Percentiles rank a stretch among this genome's conserved stretches.
Evolutionary conservation across 2,888 invertebrate species (phyloP).

Genomic region (Harpalus rufipes): DNA sequence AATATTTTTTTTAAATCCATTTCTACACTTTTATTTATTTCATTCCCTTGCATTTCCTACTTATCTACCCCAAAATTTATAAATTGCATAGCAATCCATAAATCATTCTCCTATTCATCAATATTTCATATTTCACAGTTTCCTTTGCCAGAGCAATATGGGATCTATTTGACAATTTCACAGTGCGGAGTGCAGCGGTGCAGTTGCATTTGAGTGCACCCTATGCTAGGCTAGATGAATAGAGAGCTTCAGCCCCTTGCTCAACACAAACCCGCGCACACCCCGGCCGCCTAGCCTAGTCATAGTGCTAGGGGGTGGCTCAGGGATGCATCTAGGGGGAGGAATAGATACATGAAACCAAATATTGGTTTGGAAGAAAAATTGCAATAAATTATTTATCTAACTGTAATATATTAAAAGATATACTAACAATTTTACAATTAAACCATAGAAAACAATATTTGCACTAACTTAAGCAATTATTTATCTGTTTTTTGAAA

Average conservation of each 20-base stretch:
- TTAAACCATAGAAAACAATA: too few species aligned
- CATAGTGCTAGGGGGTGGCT: constrained; percentile 49
- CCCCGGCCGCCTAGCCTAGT: constrained; percentile 39
- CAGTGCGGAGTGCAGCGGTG: constrained; percentile 11
- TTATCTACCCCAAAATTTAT: neutral
- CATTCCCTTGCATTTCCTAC: too few species aligned
- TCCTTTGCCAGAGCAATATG: neutral
- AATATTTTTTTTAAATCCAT: too few species aligned
- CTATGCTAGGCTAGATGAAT: constrained; percentile 34
- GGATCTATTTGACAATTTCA: constrained; percentile 26
- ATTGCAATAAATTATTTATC: too few species aligned
- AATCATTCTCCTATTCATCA: neutral
- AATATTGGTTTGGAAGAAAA: too few species aligned
- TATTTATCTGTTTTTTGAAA: too few species aligned
- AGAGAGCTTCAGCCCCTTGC: constrained; percentile 22
- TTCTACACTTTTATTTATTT: too few species aligned
- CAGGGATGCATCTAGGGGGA: constrained; percentile 46
- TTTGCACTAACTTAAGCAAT: too few species aligned
- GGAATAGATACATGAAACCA: neutral
- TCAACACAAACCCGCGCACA: constrained; percentile 19
- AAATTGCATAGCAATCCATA: neutral
- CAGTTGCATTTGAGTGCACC: neutral
- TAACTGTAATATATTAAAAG: too few species aligned
- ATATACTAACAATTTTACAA: too few species aligned
- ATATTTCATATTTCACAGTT: neutral